A percentile compares a stretch with the other conserved stretches of the same genome.
Evolutionary conservation across 2,888 invertebrate genomes (phyloP).

Genomic region (Cordylochernes scorpioides): DNA sequence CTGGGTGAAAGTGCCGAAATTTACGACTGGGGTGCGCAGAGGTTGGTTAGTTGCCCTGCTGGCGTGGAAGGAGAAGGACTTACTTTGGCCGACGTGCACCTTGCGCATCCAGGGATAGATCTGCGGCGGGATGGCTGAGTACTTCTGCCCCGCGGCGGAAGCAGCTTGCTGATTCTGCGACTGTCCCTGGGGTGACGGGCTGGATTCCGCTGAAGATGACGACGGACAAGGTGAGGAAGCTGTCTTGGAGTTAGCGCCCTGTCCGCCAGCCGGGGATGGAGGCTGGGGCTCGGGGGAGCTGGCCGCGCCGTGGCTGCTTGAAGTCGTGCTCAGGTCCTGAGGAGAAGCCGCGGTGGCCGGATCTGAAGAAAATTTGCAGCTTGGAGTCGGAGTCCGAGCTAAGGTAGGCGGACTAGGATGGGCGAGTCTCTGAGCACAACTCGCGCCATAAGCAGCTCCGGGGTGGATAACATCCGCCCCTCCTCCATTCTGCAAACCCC

Average conservation of each 20-base stretch:
- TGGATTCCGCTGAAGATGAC: slow-evolving; percentile 24
- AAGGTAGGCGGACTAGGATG: slow-evolving; percentile 10
- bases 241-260: slow-evolving; percentile 13
- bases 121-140: slow-evolving; percentile 43
- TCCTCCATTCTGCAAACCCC: slow-evolving; percentile 14
- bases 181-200: slow-evolving; percentile 33
- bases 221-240: slow-evolving; percentile 15
- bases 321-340: slow-evolving; percentile 14
- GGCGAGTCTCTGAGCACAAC: slow-evolving; percentile 10
- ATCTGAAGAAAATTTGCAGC: too few species aligned
- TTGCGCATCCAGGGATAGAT: slow-evolving; percentile 98
- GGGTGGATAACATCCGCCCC: slow-evolving; percentile 7
- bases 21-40: too few species aligned
- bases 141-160: slow-evolving; percentile 20
- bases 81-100: slow-evolving; percentile 90
- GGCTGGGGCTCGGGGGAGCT: slow-evolving; percentile 10
- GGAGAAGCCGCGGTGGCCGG: slow-evolving; percentile 12
- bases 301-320: slow-evolving; percentile 5
- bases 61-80: too few species aligned
- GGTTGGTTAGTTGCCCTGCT: too few species aligned
- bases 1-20: too few species aligned
- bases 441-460: slow-evolving; percentile 11
- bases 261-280: slow-evolving; percentile 7
- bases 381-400: slow-evolving; percentile 11
- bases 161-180: slow-evolving; percentile 14